Conservation (phyloP, 2,797 vertebrate species). For the Sebastes diploproa region DNA sequence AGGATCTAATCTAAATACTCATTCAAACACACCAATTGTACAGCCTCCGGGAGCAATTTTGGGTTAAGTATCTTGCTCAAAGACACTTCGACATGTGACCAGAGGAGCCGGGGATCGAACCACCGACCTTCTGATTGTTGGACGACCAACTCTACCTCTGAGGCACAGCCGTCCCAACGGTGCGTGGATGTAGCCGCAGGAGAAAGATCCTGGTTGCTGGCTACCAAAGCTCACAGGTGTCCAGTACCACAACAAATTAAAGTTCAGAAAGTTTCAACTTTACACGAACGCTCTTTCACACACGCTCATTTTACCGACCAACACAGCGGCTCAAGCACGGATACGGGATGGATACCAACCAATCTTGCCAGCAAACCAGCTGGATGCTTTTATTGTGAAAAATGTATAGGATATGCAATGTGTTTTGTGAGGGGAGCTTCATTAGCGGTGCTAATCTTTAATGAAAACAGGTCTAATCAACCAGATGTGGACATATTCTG, state of each 20-base stretch:
- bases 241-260: not conserved
- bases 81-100: too few species aligned
- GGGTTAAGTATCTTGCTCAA: too few species aligned
- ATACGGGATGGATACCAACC: not conserved
- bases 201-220: not conserved
- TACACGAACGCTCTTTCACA: not conserved
- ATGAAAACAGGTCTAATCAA: not conserved
- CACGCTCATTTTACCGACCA: rapidly evolving
- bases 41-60: too few species aligned
- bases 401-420: not conserved
- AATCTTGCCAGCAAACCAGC: too few species aligned
- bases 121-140: too few species aligned
- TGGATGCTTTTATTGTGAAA: too few species aligned
- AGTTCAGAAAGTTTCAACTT: not conserved
- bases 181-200: not conserved
- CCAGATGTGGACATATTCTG: not conserved
- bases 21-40: too few species aligned
- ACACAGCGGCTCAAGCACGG: not conserved
- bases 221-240: rapidly evolving
- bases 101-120: too few species aligned
- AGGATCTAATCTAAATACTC: too few species aligned
- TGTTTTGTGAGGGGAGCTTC: not conserved
- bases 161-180: too few species aligned
- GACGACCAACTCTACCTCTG: too few species aligned
- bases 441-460: not conserved